phyloP scores from a whole-genome alignment of 30 jellyfish, hydroid and myxozoan genomes.

The Cassiopea andromeda region DNA sequence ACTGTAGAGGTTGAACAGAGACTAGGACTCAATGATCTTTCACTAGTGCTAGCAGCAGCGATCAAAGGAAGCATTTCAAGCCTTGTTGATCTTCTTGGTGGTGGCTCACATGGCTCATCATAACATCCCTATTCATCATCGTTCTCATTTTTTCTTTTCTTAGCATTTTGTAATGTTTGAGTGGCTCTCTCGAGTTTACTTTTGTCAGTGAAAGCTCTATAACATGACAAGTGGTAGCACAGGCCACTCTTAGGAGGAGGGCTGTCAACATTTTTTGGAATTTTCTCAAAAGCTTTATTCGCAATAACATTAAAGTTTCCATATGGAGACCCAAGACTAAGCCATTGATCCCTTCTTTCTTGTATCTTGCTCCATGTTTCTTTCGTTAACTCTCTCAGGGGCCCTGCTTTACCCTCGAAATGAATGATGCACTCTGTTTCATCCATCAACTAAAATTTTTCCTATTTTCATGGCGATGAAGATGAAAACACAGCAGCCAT shows the following conservation, averaged over 20 bases:
- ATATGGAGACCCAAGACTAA: not conserved
- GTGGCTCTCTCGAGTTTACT: conserved; percentile 3
- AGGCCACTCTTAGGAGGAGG: not conserved
- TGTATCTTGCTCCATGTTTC: conserved; percentile 11
- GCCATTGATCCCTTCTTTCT: conserved; percentile 10
- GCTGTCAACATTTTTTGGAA: conserved; percentile 10
- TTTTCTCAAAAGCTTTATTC: conserved; percentile 1
- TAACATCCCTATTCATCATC: not conserved
- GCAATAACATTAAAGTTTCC: conserved; percentile 1
- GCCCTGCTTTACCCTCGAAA: conserved; percentile 9
- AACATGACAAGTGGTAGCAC: not conserved
- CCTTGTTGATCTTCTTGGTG: conserved; percentile 9
- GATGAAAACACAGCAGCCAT: not conserved
- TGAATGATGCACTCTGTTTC: conserved; percentile 6
- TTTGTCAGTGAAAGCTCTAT: conserved; percentile 1
- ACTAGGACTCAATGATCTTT: not conserved
- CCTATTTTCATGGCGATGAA: not conserved
- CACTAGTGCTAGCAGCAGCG: conserved; percentile 16
- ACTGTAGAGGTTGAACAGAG: too few relatives aligned
- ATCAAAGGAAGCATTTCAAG: conserved; percentile 18
- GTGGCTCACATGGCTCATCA: conserved; percentile 12
- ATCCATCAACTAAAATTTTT: not conserved
- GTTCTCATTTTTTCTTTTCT: not conserved
- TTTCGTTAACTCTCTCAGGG: not conserved
- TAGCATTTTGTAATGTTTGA: conserved; percentile 1